Percentiles rank a stretch among this genome's conserved stretches.
These are phyloP conservation scores for Nephila pilipes DNA, from an alignment of 1,140 invertebrate species.

Conservation along the genomic window DNA sequence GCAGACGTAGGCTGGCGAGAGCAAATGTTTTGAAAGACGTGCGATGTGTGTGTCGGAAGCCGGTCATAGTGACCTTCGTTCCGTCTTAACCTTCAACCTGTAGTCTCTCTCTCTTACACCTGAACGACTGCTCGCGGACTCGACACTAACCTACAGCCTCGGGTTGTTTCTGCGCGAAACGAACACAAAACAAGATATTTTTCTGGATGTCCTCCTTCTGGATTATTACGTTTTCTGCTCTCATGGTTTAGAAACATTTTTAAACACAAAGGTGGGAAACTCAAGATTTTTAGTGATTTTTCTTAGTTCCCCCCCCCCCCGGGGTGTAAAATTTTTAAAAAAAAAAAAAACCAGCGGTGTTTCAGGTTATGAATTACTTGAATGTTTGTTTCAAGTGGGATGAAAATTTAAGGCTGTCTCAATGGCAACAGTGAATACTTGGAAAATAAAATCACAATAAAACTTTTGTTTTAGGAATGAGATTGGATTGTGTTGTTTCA, in stretches of 20 bases:
- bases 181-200: not conserved
- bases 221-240: not conserved
- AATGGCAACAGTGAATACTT: no score
- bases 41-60: not conserved
- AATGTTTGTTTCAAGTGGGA: no score
- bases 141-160: constrained; percentile 40
- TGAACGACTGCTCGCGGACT: not conserved
- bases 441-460: no score
- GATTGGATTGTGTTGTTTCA: no score
- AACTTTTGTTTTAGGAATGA: no score
- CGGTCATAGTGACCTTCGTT: constrained; percentile 46
- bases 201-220: not conserved
- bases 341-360: no score
- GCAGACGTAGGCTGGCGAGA: not conserved
- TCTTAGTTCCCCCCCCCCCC: no score
- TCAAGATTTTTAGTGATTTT: no score
- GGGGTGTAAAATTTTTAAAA: no score
- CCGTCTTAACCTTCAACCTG: constrained; percentile 29
- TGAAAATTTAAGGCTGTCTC: no score
- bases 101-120: not conserved
- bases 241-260: not conserved
- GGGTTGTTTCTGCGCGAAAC: constrained; percentile 13
- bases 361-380: no score
- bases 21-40: not conserved
- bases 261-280: no score